These are phyloP conservation scores for Andricus quercusramuli DNA, from an alignment of 2,888 invertebrate genomes.

Conservation along the genomic window DNA sequence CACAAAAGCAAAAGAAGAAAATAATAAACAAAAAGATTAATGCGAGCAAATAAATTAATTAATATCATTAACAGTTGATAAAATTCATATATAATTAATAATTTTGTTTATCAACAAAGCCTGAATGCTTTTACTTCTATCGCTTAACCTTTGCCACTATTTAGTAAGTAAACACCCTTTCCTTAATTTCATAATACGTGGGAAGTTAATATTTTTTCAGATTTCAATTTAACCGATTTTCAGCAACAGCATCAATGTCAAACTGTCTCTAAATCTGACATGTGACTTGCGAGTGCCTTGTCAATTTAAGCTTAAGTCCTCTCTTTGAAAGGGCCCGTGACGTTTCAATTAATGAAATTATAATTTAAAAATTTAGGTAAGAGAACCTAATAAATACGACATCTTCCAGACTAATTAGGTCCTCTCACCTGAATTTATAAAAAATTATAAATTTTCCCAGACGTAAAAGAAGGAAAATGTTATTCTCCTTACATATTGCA, in stretches of 20 bases:
- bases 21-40: not conserved
- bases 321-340: not conserved
- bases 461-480: no score
- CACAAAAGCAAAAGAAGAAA: not conserved
- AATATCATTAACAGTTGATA: not conserved
- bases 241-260: not conserved
- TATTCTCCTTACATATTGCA: not conserved
- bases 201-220: not conserved
- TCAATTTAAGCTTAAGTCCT: not conserved
- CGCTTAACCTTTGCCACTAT: not conserved
- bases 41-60: not conserved
- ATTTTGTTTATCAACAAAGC: not conserved
- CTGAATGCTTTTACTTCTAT: not conserved
- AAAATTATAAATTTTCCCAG: no score
- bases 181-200: not conserved
- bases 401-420: no score
- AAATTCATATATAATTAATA: not conserved
- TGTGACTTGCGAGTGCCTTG: not conserved
- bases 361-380: no score
- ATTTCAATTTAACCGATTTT: slow-evolving; percentile 2
- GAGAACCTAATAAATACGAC: no score
- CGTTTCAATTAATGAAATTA: not conserved
- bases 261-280: not conserved
- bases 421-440: no score
- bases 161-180: not conserved